Base-by-base conservation (phyloP, 1,140 invertebrate species). In the Venturia canescens region DNA sequence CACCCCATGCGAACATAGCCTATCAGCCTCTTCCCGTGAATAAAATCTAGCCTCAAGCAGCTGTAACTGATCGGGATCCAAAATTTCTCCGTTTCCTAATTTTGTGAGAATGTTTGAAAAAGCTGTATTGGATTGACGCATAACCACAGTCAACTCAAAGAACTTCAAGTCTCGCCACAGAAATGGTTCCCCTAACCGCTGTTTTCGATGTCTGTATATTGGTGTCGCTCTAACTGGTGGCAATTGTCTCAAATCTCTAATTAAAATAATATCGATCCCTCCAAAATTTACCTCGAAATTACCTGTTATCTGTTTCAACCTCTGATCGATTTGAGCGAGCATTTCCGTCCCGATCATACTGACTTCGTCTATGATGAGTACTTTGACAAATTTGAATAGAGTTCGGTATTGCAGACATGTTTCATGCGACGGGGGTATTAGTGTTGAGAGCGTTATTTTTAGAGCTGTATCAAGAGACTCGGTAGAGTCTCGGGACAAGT, bases 341-440 rank as follows among this genome's bases (percentile, higher is more conserved):
- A 86, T 72, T 79, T 78, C 80, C 18, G 83, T 31, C 66, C 87
- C 83, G 21, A 89, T 83, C 88, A 90, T 90, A 27, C 85, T 87
- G 7, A 91, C 84, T 83, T 91, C 89, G 80, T 91, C 89, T 67
- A 91, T 88, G 13, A 91, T 89, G n/a, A 90, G 16, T 16, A 90
- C 76, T 83, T 88, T 84, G 34, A 88, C 70, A 78, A 86, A 83
- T 69, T 67, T 79, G 26, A 87, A 84, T 78, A 84, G 78, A n/a
- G 27, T 26, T 72, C 83, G 26, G 29, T 88, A 82, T 76, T 81
- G 83, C 48, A 86, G 83, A 53, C 75, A 69, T 23, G 83, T 63
- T 66, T 85, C 84, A 44, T 48, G 85, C 78, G 57, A 69, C 38
- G 81, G 23, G n/a, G 79, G 76, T 29, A 83, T 29, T 79, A 81